Conservation (phyloP, 2,888 invertebrate genomes). For the Dermolepida albohirtum region DNA sequence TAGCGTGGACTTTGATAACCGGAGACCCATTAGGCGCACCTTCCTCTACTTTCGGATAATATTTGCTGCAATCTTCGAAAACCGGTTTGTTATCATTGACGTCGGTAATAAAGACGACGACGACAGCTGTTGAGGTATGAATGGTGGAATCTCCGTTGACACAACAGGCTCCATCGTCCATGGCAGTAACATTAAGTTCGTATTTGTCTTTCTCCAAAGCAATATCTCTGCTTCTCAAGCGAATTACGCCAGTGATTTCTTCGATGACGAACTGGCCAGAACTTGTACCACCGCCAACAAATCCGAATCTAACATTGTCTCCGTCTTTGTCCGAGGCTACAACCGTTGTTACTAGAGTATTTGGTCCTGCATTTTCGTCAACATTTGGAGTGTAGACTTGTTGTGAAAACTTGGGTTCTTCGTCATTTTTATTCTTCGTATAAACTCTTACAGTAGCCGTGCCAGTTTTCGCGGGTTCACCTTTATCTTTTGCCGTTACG, state of each 20-base stretch:
- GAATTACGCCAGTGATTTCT: slow-evolving; percentile 94
- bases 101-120: slow-evolving; percentile 96
- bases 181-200: slow-evolving; percentile 95
- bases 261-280: slow-evolving; percentile 96
- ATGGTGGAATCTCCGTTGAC: slow-evolving; percentile 87
- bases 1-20: slow-evolving; percentile 91
- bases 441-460: slow-evolving; percentile 94
- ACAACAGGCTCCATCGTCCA: slow-evolving; percentile 98
- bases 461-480: slow-evolving; percentile 91
- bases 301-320: slow-evolving; percentile 93
- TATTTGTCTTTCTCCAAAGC: slow-evolving; percentile 93
- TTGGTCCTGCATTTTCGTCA: slow-evolving; percentile 95
- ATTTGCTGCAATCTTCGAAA: slow-evolving; percentile 93
- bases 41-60: slow-evolving; percentile 94
- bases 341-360: slow-evolving; percentile 94
- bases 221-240: slow-evolving; percentile 87
- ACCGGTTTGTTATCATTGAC: slow-evolving; percentile 97
- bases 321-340: slow-evolving; percentile 98
- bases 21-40: slow-evolving; percentile 94
- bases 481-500: slow-evolving; percentile 95
- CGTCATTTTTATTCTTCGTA: slow-evolving; percentile 98
- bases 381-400: slow-evolving; percentile 97
- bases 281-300: slow-evolving; percentile 89
- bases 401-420: slow-evolving; percentile 96
- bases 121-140: slow-evolving; percentile 94